phyloP scores from a whole-genome alignment of 2,797 vertebrate genomes.

The Hydrolagus colliei region DNA sequence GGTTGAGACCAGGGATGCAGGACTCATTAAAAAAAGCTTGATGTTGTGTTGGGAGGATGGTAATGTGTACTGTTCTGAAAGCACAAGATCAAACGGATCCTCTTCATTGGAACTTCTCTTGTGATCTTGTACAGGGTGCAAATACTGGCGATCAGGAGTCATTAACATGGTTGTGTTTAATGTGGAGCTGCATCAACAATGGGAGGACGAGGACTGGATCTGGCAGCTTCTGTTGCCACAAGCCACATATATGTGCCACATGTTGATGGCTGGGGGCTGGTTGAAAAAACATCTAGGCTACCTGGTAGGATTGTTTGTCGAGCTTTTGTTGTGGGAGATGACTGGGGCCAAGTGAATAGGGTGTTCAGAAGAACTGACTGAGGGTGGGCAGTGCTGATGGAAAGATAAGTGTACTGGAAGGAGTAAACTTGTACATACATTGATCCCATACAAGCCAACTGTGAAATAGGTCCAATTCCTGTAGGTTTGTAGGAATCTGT shows the following conservation, averaged over 20 bases:
- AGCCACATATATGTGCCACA: slow-evolving; percentile 8
- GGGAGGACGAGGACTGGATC: background rate
- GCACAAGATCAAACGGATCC: background rate
- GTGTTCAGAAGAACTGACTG: too few relatives aligned
- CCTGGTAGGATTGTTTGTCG: background rate
- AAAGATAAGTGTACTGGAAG: background rate
- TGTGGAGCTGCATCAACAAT: background rate
- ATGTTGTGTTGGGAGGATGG: background rate
- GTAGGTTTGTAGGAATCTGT: too few relatives aligned
- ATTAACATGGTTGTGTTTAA: background rate
- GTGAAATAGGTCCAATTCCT: too few relatives aligned
- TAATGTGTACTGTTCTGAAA: background rate
- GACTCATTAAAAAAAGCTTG: background rate
- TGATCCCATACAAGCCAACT: too few relatives aligned
- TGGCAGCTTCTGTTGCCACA: background rate
- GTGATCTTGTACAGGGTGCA: background rate
- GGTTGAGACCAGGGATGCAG: background rate
- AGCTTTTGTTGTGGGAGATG: too few relatives aligned
- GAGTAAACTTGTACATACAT: background rate
- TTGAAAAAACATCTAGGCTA: background rate
- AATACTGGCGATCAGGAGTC: background rate
- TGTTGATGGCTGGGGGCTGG: background rate
- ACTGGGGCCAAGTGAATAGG: too few relatives aligned
- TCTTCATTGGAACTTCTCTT: background rate
- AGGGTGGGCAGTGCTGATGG: background rate